phyloP scores from a whole-genome alignment of 2,113 vertebrate species.

The Sula dactylatra region DNA sequence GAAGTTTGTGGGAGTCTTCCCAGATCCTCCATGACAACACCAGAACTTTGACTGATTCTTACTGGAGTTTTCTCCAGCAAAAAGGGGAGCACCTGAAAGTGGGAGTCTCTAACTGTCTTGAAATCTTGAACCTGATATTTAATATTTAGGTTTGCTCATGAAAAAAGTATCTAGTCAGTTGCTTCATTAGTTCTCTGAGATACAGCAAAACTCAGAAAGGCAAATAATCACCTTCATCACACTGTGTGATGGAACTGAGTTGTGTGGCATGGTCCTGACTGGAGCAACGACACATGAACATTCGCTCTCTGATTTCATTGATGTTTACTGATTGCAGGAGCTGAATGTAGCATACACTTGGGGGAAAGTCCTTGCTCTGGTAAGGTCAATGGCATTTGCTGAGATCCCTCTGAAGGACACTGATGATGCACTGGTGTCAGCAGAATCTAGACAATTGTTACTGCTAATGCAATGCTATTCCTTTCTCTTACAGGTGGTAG shows the following conservation, averaged over 20 bases:
- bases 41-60: background rate
- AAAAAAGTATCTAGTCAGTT: background rate
- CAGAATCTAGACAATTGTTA: background rate
- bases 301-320: background rate
- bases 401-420: background rate
- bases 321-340: background rate
- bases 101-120: background rate
- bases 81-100: background rate
- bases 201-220: background rate
- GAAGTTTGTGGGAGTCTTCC: background rate
- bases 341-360: rapidly evolving
- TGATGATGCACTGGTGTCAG: background rate
- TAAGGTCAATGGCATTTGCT: background rate
- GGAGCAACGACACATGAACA: background rate
- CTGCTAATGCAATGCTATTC: background rate
- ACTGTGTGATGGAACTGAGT: background rate
- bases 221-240: background rate
- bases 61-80: background rate
- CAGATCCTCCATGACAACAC: background rate
- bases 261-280: background rate
- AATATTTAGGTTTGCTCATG: background rate
- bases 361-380: background rate
- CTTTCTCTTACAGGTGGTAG: conserved; percentile 85
- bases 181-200: background rate
- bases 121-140: background rate